Percentiles rank a stretch among this genome's conserved stretches.
phyloP scores from a whole-genome alignment of 2,797 vertebrate species.

The Lemur catta region DNA sequence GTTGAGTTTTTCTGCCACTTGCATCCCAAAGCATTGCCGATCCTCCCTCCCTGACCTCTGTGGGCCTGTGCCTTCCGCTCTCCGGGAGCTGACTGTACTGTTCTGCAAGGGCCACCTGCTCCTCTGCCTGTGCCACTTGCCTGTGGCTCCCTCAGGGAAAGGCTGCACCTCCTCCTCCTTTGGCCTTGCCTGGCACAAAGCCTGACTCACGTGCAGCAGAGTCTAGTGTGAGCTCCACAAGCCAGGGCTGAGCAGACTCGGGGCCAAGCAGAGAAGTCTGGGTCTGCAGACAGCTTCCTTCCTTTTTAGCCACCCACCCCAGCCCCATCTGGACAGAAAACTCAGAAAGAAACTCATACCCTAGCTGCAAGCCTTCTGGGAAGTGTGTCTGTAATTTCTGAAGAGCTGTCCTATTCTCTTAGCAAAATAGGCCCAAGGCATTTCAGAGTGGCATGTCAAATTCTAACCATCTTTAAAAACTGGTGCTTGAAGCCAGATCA shows the following conservation, averaged over 20 bases:
- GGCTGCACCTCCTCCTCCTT: neutral
- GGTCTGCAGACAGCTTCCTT: neutral
- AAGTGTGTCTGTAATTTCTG: neutral
- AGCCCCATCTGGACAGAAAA: neutral
- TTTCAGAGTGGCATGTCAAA: neutral
- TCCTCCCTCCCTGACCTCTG: too few relatives aligned
- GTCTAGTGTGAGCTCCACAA: fast-evolving
- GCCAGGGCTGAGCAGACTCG: neutral
- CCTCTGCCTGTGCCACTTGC: neutral
- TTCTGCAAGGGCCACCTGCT: fast-evolving
- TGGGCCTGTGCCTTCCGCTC: neutral
- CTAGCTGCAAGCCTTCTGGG: neutral
- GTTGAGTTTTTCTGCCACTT: neutral
- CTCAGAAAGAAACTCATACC: neutral
- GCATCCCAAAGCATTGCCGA: neutral
- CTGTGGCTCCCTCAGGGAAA: neutral
- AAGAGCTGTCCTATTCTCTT: neutral
- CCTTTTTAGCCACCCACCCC: neutral
- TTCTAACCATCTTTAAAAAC: neutral
- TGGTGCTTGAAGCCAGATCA: neutral
- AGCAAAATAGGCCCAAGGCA: neutral
- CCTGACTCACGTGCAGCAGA: neutral
- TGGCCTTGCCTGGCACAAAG: neutral
- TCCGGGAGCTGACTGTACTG: neutral
- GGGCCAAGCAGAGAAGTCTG: neutral